phyloP scores from a whole-genome alignment of 2,888 invertebrate genomes.

The Slavum lentiscoides region DNA sequence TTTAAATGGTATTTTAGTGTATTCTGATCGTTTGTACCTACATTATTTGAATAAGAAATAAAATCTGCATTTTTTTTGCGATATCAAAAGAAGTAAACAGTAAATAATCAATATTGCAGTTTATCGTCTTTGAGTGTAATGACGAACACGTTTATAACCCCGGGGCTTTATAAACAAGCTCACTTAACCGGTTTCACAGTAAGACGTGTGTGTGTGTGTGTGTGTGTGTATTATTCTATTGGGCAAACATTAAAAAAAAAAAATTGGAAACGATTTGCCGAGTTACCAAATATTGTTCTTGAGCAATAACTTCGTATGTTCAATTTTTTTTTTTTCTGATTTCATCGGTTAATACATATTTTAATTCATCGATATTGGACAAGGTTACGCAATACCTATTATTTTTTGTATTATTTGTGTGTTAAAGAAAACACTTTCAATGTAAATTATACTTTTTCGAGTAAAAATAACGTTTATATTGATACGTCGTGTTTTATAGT shows the following conservation, averaged over 20 bases:
- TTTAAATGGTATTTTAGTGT: not conserved
- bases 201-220: not conserved
- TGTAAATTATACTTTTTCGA: too few relatives aligned
- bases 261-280: not conserved
- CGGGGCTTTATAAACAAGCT: not conserved
- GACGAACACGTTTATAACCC: constrained; percentile 5
- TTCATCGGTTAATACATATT: not conserved
- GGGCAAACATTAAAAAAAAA: not conserved
- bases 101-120: not conserved
- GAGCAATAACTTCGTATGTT: not conserved
- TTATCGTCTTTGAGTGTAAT: constrained; percentile 10
- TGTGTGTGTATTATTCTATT: not conserved
- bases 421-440: too few relatives aligned
- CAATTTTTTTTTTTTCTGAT: too few relatives aligned
- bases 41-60: not conserved
- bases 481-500: too few relatives aligned
- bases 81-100: not conserved
- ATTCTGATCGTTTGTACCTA: not conserved
- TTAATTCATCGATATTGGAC: too few relatives aligned
- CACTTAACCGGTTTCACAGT: not conserved
- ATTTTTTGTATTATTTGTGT: too few relatives aligned
- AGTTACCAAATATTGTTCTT: not conserved
- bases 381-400: too few relatives aligned
- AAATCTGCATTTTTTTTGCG: not conserved
- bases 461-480: too few relatives aligned